Evolutionary conservation across 2,113 vertebrate species (phyloP), one percentile per base, ranked within the genome.

Genomic region (Macroglossus sobrinus): DNA sequence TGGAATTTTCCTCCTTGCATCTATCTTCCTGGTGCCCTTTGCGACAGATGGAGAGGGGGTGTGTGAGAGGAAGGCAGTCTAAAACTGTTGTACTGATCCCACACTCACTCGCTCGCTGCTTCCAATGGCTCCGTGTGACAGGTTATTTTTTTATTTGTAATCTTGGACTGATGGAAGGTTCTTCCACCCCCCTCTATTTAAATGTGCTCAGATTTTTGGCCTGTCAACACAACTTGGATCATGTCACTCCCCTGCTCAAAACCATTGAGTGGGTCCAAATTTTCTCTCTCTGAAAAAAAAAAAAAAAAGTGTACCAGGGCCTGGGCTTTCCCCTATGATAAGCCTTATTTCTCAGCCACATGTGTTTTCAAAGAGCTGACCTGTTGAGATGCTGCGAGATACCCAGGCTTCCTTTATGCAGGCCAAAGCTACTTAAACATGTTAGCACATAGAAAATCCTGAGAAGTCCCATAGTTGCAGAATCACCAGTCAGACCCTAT

Each of bases 31-130:
- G 0, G 28, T 97, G 96, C 95, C 97, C 97, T 43, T 3, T 90
- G 63, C 75, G 89, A 91, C 98, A 98, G 98, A 99, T 98, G 98
- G 98, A 93, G 97, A 98, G 97, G 97, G 95, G 98, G 98, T 98
- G 98, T 98, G 96, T 82, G 95, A 97, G 63, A 98, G 97, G 97
- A 97, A 98, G 94, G 33, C 45, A 97, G 40, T 97, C 98, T 97
- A 3, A 72, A 97, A 97, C 97, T 0, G 13, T 97, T 69, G 96
- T 55, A 4, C 63, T 87, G 95, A 96, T 95, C 96, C 72, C 85
- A 89, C 26, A 72, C 74, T 78, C 90, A 4, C 79, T 84, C 1
- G 47, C 91, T 92, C 15, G 19, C 33, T 69, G 96, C 97, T 94
- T 97, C 95, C 89, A 93, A 74, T 50, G 97, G 96, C 90, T 93